phyloP scores from a whole-genome alignment of 2,113 vertebrate genomes.

The Marmota flaviventris region DNA sequence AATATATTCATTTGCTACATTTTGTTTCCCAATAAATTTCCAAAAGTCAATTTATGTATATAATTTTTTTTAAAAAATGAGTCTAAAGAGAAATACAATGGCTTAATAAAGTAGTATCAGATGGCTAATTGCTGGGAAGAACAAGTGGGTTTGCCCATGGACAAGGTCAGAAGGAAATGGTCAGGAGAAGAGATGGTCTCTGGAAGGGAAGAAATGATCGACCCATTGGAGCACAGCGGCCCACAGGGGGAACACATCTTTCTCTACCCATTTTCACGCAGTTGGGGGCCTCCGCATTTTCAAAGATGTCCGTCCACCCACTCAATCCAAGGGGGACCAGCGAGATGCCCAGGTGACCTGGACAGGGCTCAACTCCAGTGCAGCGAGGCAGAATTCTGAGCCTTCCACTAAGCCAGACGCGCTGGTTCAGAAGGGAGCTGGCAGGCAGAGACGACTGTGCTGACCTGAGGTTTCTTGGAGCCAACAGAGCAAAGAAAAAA shows the following conservation, averaged over 20 bases:
- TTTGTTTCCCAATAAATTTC: neutral
- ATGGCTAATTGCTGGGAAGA: neutral
- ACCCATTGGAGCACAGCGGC: neutral
- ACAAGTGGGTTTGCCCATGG: neutral
- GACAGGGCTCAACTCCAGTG: fast-evolving
- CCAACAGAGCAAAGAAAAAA: conserved; percentile 2
- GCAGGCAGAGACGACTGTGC: neutral
- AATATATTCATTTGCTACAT: neutral
- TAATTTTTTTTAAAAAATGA: neutral
- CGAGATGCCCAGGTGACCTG: fast-evolving
- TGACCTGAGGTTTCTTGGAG: neutral
- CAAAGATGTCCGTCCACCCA: neutral
- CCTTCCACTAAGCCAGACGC: neutral
- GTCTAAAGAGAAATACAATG: neutral
- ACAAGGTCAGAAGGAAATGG: neutral
- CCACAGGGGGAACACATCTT: neutral
- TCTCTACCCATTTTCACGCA: neutral
- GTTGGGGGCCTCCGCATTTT: neutral
- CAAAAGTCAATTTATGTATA: neutral
- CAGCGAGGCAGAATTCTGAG: neutral
- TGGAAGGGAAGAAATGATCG: neutral
- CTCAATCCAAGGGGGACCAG: neutral
- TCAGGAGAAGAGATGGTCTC: neutral
- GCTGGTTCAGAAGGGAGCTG: neutral
- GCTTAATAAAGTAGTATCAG: neutral